These are phyloP conservation scores for Myrmophylax atrothorax DNA, from an alignment of 2,113 vertebrate genomes.

Conservation along the genomic window DNA sequence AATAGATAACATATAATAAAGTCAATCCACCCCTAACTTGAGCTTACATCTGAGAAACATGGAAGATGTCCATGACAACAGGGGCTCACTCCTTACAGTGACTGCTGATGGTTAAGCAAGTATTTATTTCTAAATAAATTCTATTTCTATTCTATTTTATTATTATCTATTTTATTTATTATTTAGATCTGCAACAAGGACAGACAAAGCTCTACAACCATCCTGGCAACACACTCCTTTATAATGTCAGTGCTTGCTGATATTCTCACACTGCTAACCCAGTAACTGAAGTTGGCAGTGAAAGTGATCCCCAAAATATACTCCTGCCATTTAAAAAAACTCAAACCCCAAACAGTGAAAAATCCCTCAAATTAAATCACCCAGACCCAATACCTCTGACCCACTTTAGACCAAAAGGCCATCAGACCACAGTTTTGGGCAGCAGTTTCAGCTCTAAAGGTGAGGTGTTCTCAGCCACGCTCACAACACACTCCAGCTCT, in stretches of 20 bases:
- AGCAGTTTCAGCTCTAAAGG: slow-evolving; percentile 31
- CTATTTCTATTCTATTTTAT: too few relatives aligned
- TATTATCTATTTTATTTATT: too few relatives aligned
- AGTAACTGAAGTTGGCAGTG: neutral
- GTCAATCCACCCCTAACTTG: neutral
- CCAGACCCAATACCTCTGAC: slow-evolving; percentile 3
- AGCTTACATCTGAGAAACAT: neutral
- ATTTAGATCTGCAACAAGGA: neutral
- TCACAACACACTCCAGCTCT: neutral
- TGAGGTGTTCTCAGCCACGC: slow-evolving; percentile 16
- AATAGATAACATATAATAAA: neutral
- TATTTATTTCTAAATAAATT: neutral
- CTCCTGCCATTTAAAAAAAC: slow-evolving; percentile 22
- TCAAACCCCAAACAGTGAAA: neutral
- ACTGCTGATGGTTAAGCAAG: neutral
- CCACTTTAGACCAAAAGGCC: slow-evolving; percentile 45
- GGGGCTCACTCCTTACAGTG: neutral
- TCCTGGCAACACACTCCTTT: neutral
- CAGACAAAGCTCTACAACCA: slow-evolving; percentile 4
- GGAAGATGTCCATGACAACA: neutral
- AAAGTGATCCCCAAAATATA: neutral
- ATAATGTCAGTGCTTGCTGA: neutral
- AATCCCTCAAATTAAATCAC: neutral
- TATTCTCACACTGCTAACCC: neutral
- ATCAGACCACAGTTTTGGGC: neutral